Conservation (phyloP, 2,113 vertebrate genomes). For the Indri indri region DNA sequence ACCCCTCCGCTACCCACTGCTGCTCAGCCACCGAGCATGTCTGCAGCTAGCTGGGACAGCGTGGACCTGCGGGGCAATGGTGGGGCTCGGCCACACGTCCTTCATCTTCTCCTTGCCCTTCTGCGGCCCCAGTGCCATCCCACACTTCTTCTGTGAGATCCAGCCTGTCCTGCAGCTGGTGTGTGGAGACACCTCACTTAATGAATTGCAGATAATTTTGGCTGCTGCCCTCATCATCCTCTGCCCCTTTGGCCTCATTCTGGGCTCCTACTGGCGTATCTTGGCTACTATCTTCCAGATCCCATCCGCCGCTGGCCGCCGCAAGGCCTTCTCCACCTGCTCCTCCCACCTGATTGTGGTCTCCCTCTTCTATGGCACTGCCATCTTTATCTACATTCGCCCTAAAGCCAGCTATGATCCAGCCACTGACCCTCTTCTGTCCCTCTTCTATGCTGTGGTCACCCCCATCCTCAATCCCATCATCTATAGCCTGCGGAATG, state of each 20-base stretch:
- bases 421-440: slow-evolving; percentile 50
- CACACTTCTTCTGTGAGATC: slow-evolving; percentile 72
- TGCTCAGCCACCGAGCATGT: slow-evolving; percentile 21
- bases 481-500: slow-evolving; percentile 64
- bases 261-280: slow-evolving; percentile 26
- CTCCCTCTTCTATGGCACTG: slow-evolving; percentile 44
- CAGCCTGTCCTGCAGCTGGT: slow-evolving; percentile 4
- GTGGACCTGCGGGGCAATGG: slow-evolving; percentile 25
- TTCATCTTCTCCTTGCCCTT: slow-evolving; percentile 70
- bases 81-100: slow-evolving; percentile 51
- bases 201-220: not conserved
- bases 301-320: not conserved
- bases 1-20: slow-evolving; percentile 36
- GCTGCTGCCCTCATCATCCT: slow-evolving; percentile 28
- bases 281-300: slow-evolving; percentile 26
- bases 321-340: slow-evolving; percentile 49
- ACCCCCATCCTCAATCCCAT: slow-evolving; percentile 66
- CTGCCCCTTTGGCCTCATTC: slow-evolving; percentile 26
- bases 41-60: not conserved
- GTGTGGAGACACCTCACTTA: slow-evolving; percentile 34
- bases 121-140: slow-evolving; percentile 34
- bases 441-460: slow-evolving; percentile 68
- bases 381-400: slow-evolving; percentile 41
- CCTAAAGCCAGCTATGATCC: slow-evolving; percentile 58
- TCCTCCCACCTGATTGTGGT: not conserved